Evolutionary conservation across 2,113 vertebrate genomes (phyloP).

Genomic region (Sceloporus undulatus): DNA sequence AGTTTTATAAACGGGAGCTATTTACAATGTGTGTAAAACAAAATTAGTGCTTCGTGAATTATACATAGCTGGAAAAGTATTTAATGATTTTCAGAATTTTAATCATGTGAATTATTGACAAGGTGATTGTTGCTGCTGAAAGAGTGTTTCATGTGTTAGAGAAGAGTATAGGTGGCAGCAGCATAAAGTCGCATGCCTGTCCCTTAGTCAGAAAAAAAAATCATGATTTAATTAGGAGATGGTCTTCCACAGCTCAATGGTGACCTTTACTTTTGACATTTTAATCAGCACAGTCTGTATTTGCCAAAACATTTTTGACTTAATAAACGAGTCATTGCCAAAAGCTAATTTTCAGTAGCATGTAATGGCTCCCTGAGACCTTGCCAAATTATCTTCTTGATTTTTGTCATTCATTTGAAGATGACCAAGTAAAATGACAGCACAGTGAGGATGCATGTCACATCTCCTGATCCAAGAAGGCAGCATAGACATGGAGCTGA

Average conservation of each 20-base stretch:
- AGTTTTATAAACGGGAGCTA: slow-evolving; percentile 40
- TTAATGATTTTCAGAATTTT: slow-evolving; percentile 25
- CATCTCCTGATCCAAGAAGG: background rate
- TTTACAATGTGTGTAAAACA: slow-evolving; percentile 36
- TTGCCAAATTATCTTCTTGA: background rate
- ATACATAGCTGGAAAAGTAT: slow-evolving; percentile 35
- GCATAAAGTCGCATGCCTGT: background rate
- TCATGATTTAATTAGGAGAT: slow-evolving; percentile 2
- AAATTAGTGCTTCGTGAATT: slow-evolving; percentile 38
- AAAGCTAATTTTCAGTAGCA: background rate
- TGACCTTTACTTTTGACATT: slow-evolving; percentile 11
- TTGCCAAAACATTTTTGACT: background rate
- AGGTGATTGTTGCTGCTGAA: background rate
- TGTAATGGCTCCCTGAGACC: background rate
- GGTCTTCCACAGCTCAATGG: background rate
- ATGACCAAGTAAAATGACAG: background rate
- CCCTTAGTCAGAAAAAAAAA: background rate
- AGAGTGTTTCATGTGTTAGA: background rate
- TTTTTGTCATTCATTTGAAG: slow-evolving; percentile 3
- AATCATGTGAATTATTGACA: slow-evolving; percentile 24
- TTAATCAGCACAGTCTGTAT: background rate
- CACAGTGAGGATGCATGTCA: background rate
- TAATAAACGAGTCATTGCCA: background rate
- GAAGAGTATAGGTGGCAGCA: background rate
- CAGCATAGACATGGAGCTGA: background rate